phyloP scores from a whole-genome alignment of 2,888 invertebrate genomes.

The Eupithecia exiguata region DNA sequence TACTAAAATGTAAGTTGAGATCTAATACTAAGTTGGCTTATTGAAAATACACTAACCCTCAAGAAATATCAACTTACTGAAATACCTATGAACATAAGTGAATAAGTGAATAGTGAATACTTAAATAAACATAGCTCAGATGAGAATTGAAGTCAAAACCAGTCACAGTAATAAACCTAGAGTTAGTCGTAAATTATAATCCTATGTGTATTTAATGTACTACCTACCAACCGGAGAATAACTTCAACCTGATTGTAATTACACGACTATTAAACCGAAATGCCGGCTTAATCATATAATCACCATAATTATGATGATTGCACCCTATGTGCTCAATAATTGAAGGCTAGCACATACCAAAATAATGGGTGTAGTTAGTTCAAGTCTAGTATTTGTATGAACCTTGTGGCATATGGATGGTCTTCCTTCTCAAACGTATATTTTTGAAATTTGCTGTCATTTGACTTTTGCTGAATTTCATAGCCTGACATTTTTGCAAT shows the following conservation, averaged over 20 bases:
- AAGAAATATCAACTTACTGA: background rate
- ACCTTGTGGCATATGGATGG: background rate
- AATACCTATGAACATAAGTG: background rate
- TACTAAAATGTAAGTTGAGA: background rate
- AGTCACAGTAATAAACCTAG: background rate
- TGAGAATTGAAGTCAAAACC: background rate
- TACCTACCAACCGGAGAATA: constrained; percentile 6
- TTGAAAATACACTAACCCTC: background rate
- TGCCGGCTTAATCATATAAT: constrained; percentile 25
- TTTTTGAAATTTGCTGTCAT: no score
- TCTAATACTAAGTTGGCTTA: background rate
- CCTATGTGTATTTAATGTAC: background rate
- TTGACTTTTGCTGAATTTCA: no score
- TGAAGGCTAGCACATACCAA: constrained; percentile 21
- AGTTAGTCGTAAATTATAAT: background rate
- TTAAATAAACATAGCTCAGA: background rate
- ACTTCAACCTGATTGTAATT: constrained; percentile 19
- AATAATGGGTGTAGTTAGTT: constrained; percentile 6
- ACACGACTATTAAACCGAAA: constrained; percentile 20
- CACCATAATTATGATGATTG: constrained; percentile 26
- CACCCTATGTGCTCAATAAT: constrained; percentile 20
- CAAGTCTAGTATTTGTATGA: background rate
- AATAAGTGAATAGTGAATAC: no score
- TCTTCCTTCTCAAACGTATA: background rate
- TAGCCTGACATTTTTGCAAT: no score